A percentile compares a stretch with the other conserved stretches of the same genome.
phyloP scores from a whole-genome alignment of 2,888 invertebrate species.

The Seira musarum region DNA sequence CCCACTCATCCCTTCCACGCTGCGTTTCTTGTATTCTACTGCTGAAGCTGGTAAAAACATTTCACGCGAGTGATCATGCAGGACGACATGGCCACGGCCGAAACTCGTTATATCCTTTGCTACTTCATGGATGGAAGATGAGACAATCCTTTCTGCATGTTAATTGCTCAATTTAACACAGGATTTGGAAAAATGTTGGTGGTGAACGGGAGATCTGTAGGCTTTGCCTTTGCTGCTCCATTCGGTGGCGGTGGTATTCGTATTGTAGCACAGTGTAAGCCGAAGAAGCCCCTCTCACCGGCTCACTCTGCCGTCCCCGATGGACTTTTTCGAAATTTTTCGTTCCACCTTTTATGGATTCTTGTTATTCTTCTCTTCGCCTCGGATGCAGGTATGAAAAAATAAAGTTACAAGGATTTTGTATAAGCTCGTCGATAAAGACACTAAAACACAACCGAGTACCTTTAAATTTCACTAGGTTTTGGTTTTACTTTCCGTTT shows the following conservation, averaged over 20 bases:
- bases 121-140: conserved; percentile 35
- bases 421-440: no score
- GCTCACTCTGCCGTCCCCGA: conserved; percentile 25
- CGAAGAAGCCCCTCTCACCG: conserved; percentile 4
- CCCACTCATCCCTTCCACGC: no score
- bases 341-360: conserved; percentile 45
- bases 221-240: not conserved
- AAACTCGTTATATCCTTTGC: not conserved
- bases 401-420: no score
- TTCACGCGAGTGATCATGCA: not conserved
- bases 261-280: not conserved
- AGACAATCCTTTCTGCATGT: conserved; percentile 43
- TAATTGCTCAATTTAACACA: conserved; percentile 46
- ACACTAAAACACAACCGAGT: no score
- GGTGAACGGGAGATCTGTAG: not conserved
- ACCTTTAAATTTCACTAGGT: no score
- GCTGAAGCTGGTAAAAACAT: no score
- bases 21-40: no score
- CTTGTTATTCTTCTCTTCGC: conserved; percentile 41
- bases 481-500: no score
- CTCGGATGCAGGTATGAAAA: conserved; percentile 44
- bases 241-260: not conserved
- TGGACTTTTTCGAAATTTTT: conserved; percentile 37
- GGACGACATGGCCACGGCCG: not conserved
- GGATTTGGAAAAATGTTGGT: conserved; percentile 12